Evolutionary conservation across 2,888 invertebrate genomes (phyloP), one percentile per base, ranked within the genome.

Genomic region (Lasioglossum vierecki): DNA sequence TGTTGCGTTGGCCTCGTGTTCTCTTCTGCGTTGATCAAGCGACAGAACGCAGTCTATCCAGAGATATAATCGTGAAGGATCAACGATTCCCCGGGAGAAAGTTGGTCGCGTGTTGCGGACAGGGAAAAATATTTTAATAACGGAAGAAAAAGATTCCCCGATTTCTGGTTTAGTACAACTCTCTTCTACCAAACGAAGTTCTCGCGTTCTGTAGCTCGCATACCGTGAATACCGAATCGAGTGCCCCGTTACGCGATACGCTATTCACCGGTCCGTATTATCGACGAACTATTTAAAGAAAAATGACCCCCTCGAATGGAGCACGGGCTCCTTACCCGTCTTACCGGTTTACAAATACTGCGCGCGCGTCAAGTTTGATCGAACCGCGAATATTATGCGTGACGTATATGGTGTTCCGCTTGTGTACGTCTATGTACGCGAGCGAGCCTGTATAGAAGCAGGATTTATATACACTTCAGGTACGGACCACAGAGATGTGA

Each of bases 331-430:
- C 72, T 72, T 82, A 87, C 87, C 86, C 80, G 87, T 87, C 88
- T 73, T 86, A 86, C 84, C 84, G 84, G 81, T 80, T 84, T 88
- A 83, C 86, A 80, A 89, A 89, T 89, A 86, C 88, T 71, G 76
- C 76, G 88, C 26, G 80, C 88, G 79, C 83, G 85, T 87, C 88
- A 84, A 83, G 89, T 84, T 89, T 88, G 89, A 88, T 89, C 89
- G 87, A 86, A 77, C 84, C 84, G 89, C 86, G 86, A 89, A 89
- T 89, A 89, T 89, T 82, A 89, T 83, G 87, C 84, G 83, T 87
- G 87, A 87, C 87, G 86, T 87, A 79, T 86, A 83, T 79, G 87
- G 83, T 73, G 87, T 87, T 60, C 74, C 70, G 80, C 72, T 83
- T 84, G 79, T 86, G 79, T 77, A 78, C 9, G 35, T 66, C 6